These are phyloP conservation scores for Austrofundulus limnaeus DNA, from an alignment of 2,113 vertebrate species.

Conservation along the genomic window DNA sequence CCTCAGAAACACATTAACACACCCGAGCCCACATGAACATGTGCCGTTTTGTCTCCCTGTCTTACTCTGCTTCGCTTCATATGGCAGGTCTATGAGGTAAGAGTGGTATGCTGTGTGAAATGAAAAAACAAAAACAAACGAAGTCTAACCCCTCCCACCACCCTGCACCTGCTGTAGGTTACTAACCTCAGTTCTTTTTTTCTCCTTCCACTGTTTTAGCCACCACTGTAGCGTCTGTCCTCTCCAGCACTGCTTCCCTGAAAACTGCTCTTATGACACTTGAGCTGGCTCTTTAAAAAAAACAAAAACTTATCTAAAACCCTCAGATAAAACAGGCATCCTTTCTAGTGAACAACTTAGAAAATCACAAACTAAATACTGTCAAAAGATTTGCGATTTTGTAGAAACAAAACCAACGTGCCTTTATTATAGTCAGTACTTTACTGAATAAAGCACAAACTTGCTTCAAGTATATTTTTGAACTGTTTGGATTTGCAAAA, in stretches of 20 bases:
- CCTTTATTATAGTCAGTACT: no score
- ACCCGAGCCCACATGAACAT: constrained; percentile 61
- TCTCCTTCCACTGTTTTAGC: constrained; percentile 10
- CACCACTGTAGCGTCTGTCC: constrained; percentile 24
- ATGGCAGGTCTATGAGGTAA: constrained; percentile 99
- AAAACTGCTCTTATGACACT: constrained; percentile 32
- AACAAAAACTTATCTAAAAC: no score
- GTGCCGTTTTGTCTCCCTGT: constrained; percentile 78
- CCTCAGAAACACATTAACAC: constrained; percentile 41
- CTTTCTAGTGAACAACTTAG: no score
- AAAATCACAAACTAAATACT: no score
- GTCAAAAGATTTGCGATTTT: no score
- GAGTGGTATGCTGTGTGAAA: constrained; percentile 75
- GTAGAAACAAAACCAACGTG: no score
- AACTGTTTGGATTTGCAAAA: neutral
- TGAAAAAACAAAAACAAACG: constrained; percentile 25
- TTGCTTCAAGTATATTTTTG: neutral
- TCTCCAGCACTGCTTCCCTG: constrained; percentile 20
- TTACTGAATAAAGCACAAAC: no score
- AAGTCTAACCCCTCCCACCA: constrained; percentile 25
- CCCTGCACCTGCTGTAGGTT: constrained; percentile 67
- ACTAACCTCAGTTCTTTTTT: constrained; percentile 60
- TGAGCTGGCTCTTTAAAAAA: no score
- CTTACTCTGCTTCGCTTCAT: constrained; percentile 84
- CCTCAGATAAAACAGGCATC: no score